Conservation (phyloP, 2,888 invertebrate genomes). For the Cinara cedri region DNA sequence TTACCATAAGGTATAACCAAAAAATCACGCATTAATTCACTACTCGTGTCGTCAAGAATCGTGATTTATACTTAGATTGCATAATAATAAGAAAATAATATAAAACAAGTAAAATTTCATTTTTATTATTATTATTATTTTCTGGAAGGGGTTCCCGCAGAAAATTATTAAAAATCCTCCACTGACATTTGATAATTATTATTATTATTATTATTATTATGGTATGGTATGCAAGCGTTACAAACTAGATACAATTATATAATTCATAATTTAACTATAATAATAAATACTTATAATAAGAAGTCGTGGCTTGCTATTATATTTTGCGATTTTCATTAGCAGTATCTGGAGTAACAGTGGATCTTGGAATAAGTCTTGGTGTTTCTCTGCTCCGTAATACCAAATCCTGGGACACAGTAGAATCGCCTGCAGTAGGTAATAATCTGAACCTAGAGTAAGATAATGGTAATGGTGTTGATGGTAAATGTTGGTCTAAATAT, state of each 20-base stretch:
- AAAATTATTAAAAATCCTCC: no score
- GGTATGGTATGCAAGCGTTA: no score
- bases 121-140: not conserved
- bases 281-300: not conserved
- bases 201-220: no score
- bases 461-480: no score
- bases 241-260: not conserved
- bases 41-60: slow-evolving; percentile 42
- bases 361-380: slow-evolving; percentile 19
- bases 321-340: slow-evolving; percentile 13
- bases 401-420: not conserved
- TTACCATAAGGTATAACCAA: slow-evolving; percentile 8
- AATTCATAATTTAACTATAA: not conserved
- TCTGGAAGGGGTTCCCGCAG: no score
- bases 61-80: slow-evolving; percentile 36
- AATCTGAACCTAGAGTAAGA: slow-evolving; percentile 16
- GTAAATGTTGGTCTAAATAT: not conserved
- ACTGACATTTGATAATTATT: slow-evolving; percentile 8
- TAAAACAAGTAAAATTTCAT: not conserved
- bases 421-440: not conserved
- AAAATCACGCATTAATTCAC: slow-evolving; percentile 37
- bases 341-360: slow-evolving; percentile 12
- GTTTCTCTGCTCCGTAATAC: not conserved
- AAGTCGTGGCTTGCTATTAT: not conserved
- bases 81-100: slow-evolving; percentile 41